A percentile compares a stretch with the other conserved stretches of the same genome.
phyloP scores from a whole-genome alignment of 2,888 invertebrate genomes.

The Pristionchus exspectatus region DNA sequence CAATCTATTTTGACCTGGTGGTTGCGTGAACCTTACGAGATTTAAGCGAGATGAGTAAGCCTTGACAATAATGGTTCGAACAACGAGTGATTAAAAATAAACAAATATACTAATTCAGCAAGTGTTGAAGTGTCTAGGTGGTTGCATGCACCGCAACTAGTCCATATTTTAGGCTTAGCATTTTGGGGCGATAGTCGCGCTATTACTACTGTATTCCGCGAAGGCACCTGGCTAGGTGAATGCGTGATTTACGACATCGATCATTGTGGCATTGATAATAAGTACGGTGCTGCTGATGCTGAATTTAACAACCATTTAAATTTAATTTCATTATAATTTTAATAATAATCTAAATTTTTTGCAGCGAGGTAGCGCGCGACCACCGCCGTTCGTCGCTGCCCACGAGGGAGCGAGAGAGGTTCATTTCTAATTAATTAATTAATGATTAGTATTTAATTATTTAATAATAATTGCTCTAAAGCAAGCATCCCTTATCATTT shows the following conservation, averaged over 20 bases:
- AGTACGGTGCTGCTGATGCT: not conserved
- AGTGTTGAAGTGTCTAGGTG: too few species aligned
- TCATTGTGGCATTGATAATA: not conserved
- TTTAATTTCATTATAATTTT: not conserved
- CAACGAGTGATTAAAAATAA: too few species aligned
- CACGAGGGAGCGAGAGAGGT: slow-evolving; percentile 3
- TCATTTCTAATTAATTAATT: not conserved
- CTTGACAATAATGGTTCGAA: too few species aligned
- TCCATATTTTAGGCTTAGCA: too few species aligned
- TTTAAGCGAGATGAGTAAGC: too few species aligned
- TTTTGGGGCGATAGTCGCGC: too few species aligned
- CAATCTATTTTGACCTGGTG: too few species aligned
- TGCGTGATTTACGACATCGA: not conserved
- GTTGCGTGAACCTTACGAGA: too few species aligned
- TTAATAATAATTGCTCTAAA: not conserved
- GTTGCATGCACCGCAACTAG: too few species aligned
- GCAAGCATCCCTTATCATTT: not conserved
- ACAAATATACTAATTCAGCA: too few species aligned
- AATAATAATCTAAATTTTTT: not conserved
- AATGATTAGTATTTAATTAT: not conserved
- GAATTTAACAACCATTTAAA: too few species aligned
- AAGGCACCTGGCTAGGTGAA: not conserved
- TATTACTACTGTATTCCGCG: not conserved
- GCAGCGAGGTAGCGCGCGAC: not conserved
- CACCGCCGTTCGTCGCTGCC: not conserved